phyloP scores from a whole-genome alignment of 1,140 invertebrate genomes.

The Drosophila mayri region DNA sequence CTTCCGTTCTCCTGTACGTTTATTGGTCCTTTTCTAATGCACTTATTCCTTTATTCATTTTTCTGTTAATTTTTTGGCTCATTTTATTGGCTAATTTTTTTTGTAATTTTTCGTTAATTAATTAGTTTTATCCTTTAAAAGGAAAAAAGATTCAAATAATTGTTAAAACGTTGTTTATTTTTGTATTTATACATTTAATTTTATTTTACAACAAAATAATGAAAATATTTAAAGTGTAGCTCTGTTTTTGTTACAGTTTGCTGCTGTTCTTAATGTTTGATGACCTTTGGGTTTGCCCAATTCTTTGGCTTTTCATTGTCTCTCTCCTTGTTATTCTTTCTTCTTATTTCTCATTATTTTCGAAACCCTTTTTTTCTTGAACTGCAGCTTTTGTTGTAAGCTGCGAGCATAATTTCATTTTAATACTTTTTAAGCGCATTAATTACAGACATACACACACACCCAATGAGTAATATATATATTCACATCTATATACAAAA shows the following conservation, averaged over 20 bases:
- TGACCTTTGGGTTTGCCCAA: conserved; percentile 6
- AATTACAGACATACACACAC: conserved; percentile 33
- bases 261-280: conserved; percentile 33
- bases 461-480: background rate
- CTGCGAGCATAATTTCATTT: conserved; percentile 57
- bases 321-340: background rate
- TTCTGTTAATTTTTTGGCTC: too few relatives aligned
- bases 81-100: too few relatives aligned
- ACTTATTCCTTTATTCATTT: too few relatives aligned
- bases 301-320: background rate
- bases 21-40: too few relatives aligned
- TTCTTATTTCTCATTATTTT: background rate
- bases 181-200: too few relatives aligned
- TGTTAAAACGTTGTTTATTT: too few relatives aligned
- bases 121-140: too few relatives aligned
- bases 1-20: too few relatives aligned
- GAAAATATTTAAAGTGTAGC: background rate
- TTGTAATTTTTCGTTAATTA: too few relatives aligned
- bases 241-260: conserved; percentile 5
- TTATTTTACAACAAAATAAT: too few relatives aligned
- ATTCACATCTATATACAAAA: background rate
- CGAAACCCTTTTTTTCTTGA: conserved; percentile 9
- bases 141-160: too few relatives aligned
- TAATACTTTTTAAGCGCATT: conserved; percentile 66
- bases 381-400: conserved; percentile 53